Evolutionary conservation across 2,113 vertebrate species (phyloP).

Genomic region (Alouatta palliata): DNA sequence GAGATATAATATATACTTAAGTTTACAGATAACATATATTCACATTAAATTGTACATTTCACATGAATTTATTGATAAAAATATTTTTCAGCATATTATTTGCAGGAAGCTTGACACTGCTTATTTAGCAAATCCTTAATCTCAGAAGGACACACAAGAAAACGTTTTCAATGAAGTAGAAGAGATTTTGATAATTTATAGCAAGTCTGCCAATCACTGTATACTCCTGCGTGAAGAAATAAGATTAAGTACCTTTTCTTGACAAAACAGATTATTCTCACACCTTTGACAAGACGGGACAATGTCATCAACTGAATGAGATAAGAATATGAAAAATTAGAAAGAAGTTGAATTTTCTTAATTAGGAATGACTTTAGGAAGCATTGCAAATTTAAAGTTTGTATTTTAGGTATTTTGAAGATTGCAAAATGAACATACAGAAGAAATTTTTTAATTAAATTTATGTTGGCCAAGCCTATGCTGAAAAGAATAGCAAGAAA

Average conservation of each 20-base stretch:
- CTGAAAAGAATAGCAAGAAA: not conserved
- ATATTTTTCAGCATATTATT: not conserved
- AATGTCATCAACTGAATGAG: not conserved
- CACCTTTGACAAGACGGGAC: not conserved
- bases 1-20: not conserved
- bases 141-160: not conserved
- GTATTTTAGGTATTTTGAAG: not conserved
- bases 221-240: not conserved
- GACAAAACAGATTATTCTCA: not conserved
- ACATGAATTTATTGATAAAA: not conserved
- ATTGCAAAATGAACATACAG: not conserved
- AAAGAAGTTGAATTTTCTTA: not conserved
- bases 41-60: not conserved
- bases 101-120: not conserved
- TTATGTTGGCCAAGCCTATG: not conserved
- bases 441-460: slow-evolving; percentile 17
- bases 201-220: not conserved
- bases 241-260: not conserved
- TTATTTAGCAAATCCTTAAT: not conserved
- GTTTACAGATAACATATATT: not conserved
- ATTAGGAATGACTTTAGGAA: not conserved
- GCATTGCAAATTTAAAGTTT: not conserved
- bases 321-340: not conserved
- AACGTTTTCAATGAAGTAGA: not conserved
- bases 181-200: not conserved